Conservation (phyloP, 2,888 invertebrate species). For the Taenaris catops region DNA sequence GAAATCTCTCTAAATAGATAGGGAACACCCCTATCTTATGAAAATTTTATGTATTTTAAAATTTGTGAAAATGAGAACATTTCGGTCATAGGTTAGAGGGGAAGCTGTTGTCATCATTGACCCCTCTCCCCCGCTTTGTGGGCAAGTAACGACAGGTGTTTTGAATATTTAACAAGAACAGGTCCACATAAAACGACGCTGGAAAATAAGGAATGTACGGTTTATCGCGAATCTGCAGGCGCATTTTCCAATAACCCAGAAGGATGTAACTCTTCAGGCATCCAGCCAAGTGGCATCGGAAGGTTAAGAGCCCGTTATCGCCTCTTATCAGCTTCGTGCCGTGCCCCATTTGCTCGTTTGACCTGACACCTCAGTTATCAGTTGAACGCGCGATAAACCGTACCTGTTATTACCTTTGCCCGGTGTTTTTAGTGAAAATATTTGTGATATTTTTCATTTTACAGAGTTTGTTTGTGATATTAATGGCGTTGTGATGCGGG, state of each 20-base stretch:
- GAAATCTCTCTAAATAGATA: too few species aligned
- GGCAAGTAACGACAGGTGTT: too few species aligned
- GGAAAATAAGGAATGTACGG: too few species aligned
- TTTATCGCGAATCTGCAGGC: too few species aligned
- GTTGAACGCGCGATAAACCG: conserved; percentile 69
- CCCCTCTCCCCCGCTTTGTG: too few species aligned
- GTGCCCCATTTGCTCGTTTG: conserved; percentile 77
- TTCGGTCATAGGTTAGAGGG: too few species aligned
- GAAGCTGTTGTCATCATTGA: too few species aligned
- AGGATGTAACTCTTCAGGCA: conserved; percentile 35
- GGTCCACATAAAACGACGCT: too few species aligned
- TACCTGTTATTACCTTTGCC: conserved; percentile 68
- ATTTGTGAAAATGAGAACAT: too few species aligned
- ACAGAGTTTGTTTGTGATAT: conserved; percentile 1
- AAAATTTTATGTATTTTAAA: too few species aligned
- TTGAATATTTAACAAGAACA: too few species aligned
- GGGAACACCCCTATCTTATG: too few species aligned
- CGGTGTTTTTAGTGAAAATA: conserved; percentile 23
- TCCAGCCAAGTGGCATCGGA: conserved; percentile 50
- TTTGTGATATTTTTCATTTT: conserved; percentile 8
- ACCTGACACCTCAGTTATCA: conserved; percentile 78
- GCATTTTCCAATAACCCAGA: conserved; percentile 5
- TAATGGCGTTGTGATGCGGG: neutral
- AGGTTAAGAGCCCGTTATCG: conserved; percentile 79
- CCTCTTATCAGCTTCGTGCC: conserved; percentile 62